phyloP scores from a whole-genome alignment of 2,888 invertebrate genomes.

The Cylloceria caligata region DNA sequence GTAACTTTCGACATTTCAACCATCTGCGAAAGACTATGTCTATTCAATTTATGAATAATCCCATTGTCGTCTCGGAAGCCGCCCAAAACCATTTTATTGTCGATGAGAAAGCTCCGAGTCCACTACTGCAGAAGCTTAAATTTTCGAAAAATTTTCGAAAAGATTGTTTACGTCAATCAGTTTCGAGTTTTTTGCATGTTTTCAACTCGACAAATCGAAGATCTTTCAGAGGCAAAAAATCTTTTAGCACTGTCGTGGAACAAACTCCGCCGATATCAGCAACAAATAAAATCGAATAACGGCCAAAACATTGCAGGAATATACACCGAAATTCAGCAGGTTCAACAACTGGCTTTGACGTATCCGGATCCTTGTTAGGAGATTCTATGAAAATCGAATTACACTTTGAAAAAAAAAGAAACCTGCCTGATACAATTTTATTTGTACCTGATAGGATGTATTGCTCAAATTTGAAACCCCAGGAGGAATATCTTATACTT shows the following conservation, averaged over 20 bases:
- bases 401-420: slow-evolving; percentile 53
- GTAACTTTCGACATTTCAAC: slow-evolving; percentile 73
- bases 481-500: slow-evolving; percentile 86
- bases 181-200: slow-evolving; percentile 87
- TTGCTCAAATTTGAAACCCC: slow-evolving; percentile 93
- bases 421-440: background rate
- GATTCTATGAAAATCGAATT: slow-evolving; percentile 81
- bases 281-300: slow-evolving; percentile 88
- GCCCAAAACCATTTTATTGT: slow-evolving; percentile 88
- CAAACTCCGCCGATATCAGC: slow-evolving; percentile 91
- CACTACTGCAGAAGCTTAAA: slow-evolving; percentile 89
- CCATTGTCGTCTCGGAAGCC: slow-evolving; percentile 90
- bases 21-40: slow-evolving; percentile 86
- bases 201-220: slow-evolving; percentile 89
- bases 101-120: slow-evolving; percentile 91
- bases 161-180: slow-evolving; percentile 86
- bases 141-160: slow-evolving; percentile 84
- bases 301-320: slow-evolving; percentile 87
- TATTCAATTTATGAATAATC: slow-evolving; percentile 87
- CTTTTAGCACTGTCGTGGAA: slow-evolving; percentile 70
- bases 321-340: slow-evolving; percentile 89
- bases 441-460: slow-evolving; percentile 87
- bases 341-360: slow-evolving; percentile 87
- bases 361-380: slow-evolving; percentile 85
- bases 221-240: slow-evolving; percentile 72